These are phyloP conservation scores for Hypsibius dujardini DNA, from an alignment of 1,140 invertebrate genomes.

Conservation along the genomic window DNA sequence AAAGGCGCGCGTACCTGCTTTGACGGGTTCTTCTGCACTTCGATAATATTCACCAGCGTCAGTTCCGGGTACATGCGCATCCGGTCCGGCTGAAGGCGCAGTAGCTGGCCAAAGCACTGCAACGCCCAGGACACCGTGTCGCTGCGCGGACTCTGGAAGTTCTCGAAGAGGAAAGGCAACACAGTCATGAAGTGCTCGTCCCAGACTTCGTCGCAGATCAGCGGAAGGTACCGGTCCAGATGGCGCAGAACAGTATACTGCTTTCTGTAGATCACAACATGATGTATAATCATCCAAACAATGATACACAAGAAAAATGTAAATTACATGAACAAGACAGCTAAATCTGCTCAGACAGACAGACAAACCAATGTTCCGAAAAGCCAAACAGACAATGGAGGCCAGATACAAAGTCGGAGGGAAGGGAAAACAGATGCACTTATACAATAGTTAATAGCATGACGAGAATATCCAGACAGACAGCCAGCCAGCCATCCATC, in stretches of 20 bases:
- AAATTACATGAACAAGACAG: too few relatives aligned
- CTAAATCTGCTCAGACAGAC: too few relatives aligned
- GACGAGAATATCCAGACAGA: too few relatives aligned
- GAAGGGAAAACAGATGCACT: too few relatives aligned
- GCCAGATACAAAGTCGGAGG: too few relatives aligned
- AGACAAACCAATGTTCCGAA: too few relatives aligned
- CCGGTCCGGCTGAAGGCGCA: not conserved
- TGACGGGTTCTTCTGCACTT: not conserved
- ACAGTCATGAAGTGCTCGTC: not conserved
- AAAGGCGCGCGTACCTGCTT: not conserved
- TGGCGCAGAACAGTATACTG: not conserved
- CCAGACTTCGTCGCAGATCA: not conserved
- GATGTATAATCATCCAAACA: not conserved
- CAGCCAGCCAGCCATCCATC: too few relatives aligned
- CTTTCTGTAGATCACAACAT: not conserved
- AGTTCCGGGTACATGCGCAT: slow-evolving; percentile 8
- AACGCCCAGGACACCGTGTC: not conserved
- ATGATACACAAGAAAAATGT: too few relatives aligned
- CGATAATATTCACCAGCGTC: not conserved
- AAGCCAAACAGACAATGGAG: too few relatives aligned
- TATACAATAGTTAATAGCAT: too few relatives aligned
- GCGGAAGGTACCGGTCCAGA: not conserved
- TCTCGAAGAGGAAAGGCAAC: not conserved
- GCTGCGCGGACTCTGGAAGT: not conserved
- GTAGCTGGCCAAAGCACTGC: not conserved